Conservation (phyloP, 2,888 invertebrate genomes). For the Xestia c-nigrum region DNA sequence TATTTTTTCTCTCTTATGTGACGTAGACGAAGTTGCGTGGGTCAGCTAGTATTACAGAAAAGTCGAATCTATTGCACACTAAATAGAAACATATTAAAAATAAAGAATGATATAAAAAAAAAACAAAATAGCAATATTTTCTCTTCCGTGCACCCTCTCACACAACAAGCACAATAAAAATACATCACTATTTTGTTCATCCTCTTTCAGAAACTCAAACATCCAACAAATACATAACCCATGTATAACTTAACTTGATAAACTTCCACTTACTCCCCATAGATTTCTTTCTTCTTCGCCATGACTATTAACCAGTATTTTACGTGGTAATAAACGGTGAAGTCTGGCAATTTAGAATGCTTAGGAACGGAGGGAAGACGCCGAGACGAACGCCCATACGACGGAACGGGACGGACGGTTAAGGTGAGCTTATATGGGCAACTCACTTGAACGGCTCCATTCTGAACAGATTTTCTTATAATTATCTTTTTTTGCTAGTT, state of each 20-base stretch:
- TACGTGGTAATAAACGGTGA: conserved; percentile 49
- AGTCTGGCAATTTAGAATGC: conserved; percentile 60
- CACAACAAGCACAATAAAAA: no score
- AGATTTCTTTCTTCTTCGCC: conserved; percentile 33
- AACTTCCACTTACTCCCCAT: conserved; percentile 28
- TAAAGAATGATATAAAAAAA: no score
- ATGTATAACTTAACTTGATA: conserved; percentile 31
- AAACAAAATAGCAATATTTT: no score
- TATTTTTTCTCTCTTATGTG: no score
- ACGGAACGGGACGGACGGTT: conserved; percentile 36
- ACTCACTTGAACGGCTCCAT: not conserved
- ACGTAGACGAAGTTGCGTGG: no score
- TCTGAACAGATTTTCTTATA: not conserved
- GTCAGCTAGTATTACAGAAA: no score
- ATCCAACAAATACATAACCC: no score
- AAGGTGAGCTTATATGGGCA: conserved; percentile 30
- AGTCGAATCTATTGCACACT: no score
- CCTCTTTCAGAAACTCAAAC: no score
- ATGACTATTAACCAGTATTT: conserved; percentile 56
- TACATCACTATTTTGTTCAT: no score
- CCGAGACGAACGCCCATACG: conserved; percentile 44
- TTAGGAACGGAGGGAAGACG: conserved; percentile 52
- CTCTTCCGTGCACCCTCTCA: no score
- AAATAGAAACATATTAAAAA: no score
- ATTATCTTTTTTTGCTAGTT: not conserved